Base-by-base conservation (phyloP, 2,113 vertebrate species). In the Stomatorhinus ivindoensis region DNA sequence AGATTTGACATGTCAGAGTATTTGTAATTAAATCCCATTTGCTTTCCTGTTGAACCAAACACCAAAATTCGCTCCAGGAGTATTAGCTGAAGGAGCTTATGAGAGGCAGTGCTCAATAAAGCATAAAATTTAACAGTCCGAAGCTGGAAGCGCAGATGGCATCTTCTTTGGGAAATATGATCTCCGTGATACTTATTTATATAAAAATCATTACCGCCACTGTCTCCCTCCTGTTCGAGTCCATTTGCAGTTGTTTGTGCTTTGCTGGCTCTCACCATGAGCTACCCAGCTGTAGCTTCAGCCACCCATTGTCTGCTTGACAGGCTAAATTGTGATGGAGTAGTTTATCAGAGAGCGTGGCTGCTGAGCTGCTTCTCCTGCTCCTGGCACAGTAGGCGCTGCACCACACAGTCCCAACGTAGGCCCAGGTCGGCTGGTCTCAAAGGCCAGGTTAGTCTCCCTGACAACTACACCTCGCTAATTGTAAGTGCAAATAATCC, bases 401-500 rank as follows among this genome's bases (percentile, higher is more conserved):
- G 48, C 51, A 42, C 50, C 88, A 83, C 88, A 83, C 88, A 61
- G 24, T 61, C 58, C 58, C 58, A 61, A n/a, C 7, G 58, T 24
- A n/a, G 58, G 21, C 58, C n/a, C 58, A 65, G 65, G 65, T 47
- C 65, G 21, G 31, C 58, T 48, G 44, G 47, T 39, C 83, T 86
- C 82, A 65, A 86, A 89, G 47, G 42, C 55, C 17, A 44, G 55
- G 55, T 44, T 84, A 89, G 86, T 69, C 65, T 89, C 89, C 55
- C 53, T 89, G 89, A 89, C 89, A 89, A 46, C 89, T 69, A 86
- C 53, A 89, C 65, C 86, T 47, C 35, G 21, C 73, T 85, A 48
- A 88, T 80, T 87, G 47, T 90, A 88, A 90, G 51, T 88, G 89
- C 88, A 87, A 90, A 89, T 89, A 90, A 90, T 90, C 89, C 73